Percentiles rank a stretch among this genome's conserved stretches.
phyloP scores from a whole-genome alignment of 2,113 vertebrate species.

The Hypomesus transpacificus region DNA sequence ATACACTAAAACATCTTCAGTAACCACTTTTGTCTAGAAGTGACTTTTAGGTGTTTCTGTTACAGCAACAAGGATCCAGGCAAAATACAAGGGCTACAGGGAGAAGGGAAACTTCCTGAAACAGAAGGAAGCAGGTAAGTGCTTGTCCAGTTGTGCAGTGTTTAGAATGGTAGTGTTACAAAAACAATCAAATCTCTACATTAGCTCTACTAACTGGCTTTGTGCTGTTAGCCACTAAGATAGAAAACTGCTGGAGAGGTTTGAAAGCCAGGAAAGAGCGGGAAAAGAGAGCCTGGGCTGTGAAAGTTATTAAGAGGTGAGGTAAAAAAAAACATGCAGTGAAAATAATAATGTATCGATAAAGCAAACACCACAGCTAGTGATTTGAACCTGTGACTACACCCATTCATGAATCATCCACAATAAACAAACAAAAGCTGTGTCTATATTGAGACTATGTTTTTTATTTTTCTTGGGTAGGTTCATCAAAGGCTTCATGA shows the following conservation, averaged over 20 bases:
- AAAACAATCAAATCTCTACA: neutral
- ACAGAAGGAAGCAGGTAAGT: constrained; percentile 82
- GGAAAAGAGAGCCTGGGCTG: constrained; percentile 85
- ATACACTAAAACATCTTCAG: too few species aligned
- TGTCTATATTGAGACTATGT: neutral
- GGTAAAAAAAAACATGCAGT: constrained; percentile 2
- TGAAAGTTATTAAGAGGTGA: constrained; percentile 84
- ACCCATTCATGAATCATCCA: too few species aligned
- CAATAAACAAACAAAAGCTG: too few species aligned
- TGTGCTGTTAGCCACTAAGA: constrained; percentile 80
- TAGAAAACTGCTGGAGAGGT: constrained; percentile 89
- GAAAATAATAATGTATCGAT: too few species aligned
- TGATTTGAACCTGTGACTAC: neutral
- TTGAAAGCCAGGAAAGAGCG: constrained; percentile 82
- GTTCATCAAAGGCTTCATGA: constrained; percentile 90
- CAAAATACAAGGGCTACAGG: constrained; percentile 85
- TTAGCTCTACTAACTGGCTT: neutral
- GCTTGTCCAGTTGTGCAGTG: neutral
- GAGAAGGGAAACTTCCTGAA: constrained; percentile 78
- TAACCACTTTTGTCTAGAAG: neutral
- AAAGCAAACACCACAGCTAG: neutral
- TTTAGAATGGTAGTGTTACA: too few species aligned
- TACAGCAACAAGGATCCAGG: constrained; percentile 87
- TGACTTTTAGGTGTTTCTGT: neutral
- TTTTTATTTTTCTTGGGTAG: constrained; percentile 53